phyloP scores from a whole-genome alignment of 23 tunicate species.

The Trididemnum clinides region DNA sequence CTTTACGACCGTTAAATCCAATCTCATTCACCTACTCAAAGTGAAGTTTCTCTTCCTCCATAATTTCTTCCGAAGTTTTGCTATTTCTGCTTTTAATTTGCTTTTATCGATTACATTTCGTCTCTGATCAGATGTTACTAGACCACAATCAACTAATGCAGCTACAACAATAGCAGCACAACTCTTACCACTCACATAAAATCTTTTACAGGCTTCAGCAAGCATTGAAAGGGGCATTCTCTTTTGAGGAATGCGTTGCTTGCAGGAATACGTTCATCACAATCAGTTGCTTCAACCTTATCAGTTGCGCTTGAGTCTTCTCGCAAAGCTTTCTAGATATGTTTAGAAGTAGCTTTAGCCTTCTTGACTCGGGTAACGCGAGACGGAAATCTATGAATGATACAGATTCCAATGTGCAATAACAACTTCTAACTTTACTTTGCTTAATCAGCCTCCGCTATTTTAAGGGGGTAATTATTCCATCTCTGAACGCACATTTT shows the following conservation, averaged over 20 bases:
- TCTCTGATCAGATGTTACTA: neutral
- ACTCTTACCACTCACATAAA: neutral
- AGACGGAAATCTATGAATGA: neutral
- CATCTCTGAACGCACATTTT: conserved; percentile 10
- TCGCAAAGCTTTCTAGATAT: neutral
- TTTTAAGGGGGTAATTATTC: neutral
- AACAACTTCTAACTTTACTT: neutral
- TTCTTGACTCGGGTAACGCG: neutral
- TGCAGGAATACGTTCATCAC: neutral
- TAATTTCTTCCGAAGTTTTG: neutral
- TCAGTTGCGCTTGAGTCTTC: conserved; percentile 11
- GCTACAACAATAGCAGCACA: conserved; percentile 19
- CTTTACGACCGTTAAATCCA: conserved; percentile 22
- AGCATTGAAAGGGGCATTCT: neutral
- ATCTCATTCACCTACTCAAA: conserved; percentile 4
- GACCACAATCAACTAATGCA: conserved; percentile 12
- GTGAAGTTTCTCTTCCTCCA: neutral
- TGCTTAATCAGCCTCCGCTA: neutral
- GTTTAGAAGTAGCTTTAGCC: neutral
- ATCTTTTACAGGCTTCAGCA: conserved; percentile 18
- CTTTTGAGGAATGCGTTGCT: neutral
- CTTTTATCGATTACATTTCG: neutral
- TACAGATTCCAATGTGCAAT: conserved; percentile 1
- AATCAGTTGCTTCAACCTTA: neutral
- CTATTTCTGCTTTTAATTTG: conserved; percentile 22